These are phyloP conservation scores for Calliopum simillimum DNA, from an alignment of 2,888 invertebrate genomes.

Conservation along the genomic window DNA sequence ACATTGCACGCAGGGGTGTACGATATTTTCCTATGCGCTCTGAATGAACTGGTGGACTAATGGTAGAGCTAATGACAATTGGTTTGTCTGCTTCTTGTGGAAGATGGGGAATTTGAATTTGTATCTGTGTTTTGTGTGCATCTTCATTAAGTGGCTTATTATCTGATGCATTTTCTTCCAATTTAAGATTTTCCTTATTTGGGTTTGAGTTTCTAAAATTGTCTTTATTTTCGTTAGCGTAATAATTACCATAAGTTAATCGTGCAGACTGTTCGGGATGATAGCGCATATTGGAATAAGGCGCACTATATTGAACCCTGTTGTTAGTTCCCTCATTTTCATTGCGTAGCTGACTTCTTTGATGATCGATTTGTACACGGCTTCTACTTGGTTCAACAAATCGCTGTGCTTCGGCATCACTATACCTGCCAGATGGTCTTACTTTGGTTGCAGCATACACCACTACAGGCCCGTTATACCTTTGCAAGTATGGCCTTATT, in stretches of 20 bases:
- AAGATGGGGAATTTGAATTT: conserved; percentile 56
- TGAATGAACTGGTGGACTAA: conserved; percentile 47
- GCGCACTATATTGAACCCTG: conserved; percentile 57
- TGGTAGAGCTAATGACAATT: conserved; percentile 53
- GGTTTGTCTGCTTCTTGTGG: conserved; percentile 49
- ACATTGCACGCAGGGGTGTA: neutral
- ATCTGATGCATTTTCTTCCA: conserved; percentile 17
- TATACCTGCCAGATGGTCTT: conserved; percentile 36
- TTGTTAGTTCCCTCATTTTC: conserved; percentile 29
- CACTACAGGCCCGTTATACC: conserved; percentile 50
- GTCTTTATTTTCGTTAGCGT: conserved; percentile 5
- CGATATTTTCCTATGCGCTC: conserved; percentile 17
- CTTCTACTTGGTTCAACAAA: neutral
- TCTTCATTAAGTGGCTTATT: conserved; percentile 10
- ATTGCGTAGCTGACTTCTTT: conserved; percentile 35
- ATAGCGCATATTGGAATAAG: conserved; percentile 59
- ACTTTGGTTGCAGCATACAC: conserved; percentile 52
- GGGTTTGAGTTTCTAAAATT: neutral
- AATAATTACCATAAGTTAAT: conserved; percentile 31
- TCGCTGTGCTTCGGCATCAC: conserved; percentile 3
- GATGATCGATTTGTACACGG: conserved; percentile 9
- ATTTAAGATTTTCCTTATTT: conserved; percentile 12
- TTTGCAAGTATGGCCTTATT: conserved; percentile 53
- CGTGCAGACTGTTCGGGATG: conserved; percentile 48
- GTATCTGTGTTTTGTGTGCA: conserved; percentile 52